phyloP scores from a whole-genome alignment of 2,113 vertebrate species.

The Coreoperca whiteheadi region DNA sequence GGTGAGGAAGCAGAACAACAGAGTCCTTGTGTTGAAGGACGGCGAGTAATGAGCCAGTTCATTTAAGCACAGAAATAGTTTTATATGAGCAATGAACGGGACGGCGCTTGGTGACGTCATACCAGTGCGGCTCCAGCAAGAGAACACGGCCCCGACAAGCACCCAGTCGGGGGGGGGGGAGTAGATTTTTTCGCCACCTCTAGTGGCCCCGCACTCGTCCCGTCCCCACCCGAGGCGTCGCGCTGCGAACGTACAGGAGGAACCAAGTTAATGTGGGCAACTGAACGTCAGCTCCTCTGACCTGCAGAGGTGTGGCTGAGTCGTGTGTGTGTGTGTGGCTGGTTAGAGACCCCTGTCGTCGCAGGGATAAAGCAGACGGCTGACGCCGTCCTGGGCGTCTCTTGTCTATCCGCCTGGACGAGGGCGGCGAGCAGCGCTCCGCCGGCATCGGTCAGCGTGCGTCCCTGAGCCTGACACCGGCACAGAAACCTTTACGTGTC shows the following conservation, averaged over 20 bases:
- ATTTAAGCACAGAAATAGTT: too few species aligned
- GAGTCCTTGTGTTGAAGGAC: too few species aligned
- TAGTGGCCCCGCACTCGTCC: background rate
- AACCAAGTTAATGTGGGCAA: background rate
- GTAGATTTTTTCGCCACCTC: too few species aligned
- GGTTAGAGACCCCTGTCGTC: slow-evolving; percentile 52
- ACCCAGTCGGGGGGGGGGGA: too few species aligned
- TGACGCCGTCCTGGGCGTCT: slow-evolving; percentile 43
- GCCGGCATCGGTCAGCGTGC: slow-evolving; percentile 27
- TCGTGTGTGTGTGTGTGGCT: background rate
- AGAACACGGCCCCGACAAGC: too few species aligned
- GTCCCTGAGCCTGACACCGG: slow-evolving; percentile 22
- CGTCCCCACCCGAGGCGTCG: background rate
- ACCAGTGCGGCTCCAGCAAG: too few species aligned
- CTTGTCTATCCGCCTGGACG: slow-evolving; percentile 48
- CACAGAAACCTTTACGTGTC: background rate
- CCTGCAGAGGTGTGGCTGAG: background rate
- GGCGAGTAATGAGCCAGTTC: too few species aligned
- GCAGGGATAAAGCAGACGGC: slow-evolving; percentile 54
- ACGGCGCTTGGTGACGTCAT: too few species aligned
- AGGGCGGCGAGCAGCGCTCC: slow-evolving; percentile 23
- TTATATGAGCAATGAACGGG: too few species aligned
- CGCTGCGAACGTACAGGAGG: background rate
- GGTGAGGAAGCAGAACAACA: too few species aligned
- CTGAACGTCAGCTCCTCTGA: background rate